Conservation (phyloP, 2,113 vertebrate genomes). For the Chunga burmeisteri region DNA sequence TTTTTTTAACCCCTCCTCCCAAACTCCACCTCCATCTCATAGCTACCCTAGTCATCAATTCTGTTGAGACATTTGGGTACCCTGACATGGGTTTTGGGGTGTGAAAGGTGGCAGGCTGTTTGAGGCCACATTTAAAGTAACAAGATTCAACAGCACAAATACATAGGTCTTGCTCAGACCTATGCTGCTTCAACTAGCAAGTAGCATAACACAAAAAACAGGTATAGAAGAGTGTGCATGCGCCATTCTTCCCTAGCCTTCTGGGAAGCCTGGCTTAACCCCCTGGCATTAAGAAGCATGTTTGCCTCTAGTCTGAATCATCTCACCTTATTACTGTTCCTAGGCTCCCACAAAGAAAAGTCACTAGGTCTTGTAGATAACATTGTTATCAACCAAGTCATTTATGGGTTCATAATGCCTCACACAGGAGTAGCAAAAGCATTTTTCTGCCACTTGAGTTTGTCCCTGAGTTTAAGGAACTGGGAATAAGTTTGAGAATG, state of each 20-base stretch:
- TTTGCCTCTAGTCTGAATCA: not conserved
- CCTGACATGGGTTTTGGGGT: not conserved
- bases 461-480: not conserved
- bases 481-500: not conserved
- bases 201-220: not conserved
- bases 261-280: not conserved
- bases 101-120: not conserved
- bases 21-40: not conserved
- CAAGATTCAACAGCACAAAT: not conserved
- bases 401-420: not conserved
- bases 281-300: not conserved
- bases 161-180: not conserved
- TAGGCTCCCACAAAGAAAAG: not conserved
- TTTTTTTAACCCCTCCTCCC: not conserved
- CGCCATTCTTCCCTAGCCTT: not conserved
- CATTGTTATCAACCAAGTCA: not conserved
- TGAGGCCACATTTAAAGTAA: not conserved
- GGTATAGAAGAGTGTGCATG: rapidly evolving
- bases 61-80: not conserved
- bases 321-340: not conserved
- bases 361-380: not conserved
- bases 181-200: not conserved
- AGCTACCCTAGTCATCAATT: not conserved
- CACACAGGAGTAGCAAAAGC: not conserved
- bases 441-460: not conserved